A percentile compares a stretch with the other conserved stretches of the same genome.
phyloP scores from a whole-genome alignment of 2,888 invertebrate genomes.

The Steinernema carpocapsae region DNA sequence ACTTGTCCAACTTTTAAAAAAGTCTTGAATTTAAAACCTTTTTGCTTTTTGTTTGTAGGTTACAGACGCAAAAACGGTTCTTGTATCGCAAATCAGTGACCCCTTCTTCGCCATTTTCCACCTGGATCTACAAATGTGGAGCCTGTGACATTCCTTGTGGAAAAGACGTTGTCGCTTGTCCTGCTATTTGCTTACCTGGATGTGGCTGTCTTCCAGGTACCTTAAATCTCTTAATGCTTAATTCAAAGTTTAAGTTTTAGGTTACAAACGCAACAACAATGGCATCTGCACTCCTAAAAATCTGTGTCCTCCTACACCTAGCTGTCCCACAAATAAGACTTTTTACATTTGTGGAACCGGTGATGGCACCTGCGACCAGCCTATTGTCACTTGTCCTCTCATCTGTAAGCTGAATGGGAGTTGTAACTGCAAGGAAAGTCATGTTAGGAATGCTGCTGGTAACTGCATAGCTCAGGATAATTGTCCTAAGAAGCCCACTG shows the following conservation, averaged over 20 bases:
- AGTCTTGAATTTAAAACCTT: background rate
- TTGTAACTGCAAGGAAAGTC: background rate
- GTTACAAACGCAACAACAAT: background rate
- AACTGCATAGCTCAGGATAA: no score
- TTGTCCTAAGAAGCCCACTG: background rate
- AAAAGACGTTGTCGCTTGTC: no score
- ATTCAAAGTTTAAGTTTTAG: background rate
- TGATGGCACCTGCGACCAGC: background rate
- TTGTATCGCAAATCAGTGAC: background rate
- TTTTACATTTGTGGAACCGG: background rate
- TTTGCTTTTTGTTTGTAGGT: no score
- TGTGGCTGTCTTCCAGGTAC: background rate
- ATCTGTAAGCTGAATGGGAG: background rate
- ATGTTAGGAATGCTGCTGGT: background rate
- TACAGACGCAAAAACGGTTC: background rate
- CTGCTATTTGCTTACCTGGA: no score
- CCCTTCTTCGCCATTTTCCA: background rate
- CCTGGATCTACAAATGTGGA: background rate
- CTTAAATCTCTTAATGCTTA: no score
- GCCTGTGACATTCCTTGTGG: slow-evolving; percentile 4
- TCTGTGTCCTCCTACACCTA: background rate
- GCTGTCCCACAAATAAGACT: background rate
- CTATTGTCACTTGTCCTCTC: background rate
- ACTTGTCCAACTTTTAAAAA: background rate
- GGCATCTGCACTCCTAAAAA: background rate